Base-by-base conservation (phyloP, 2,888 invertebrate genomes). In the Eretmocerus hayati region DNA sequence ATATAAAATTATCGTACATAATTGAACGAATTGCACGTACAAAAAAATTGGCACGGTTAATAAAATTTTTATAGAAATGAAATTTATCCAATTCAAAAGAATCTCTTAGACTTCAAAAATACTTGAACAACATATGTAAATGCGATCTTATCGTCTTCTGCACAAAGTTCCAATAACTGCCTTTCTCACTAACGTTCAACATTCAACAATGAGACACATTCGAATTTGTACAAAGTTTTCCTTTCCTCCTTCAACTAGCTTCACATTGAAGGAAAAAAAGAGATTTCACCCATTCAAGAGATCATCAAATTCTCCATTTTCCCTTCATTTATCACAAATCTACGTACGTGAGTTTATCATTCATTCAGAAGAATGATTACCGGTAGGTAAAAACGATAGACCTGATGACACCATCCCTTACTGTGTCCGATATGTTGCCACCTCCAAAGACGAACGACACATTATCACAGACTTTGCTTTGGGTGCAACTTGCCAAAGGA, bases 401-500 rank as follows among this genome's bases (percentile, higher is more conserved):
- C 42, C 87, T 76, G 58, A 89, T 85, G 47, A 89, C 77, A 1
- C 88, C 87, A 65, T 88, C 87, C 22, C 87, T 77, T 9, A 84
- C 78, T 0, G 83, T 83, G 64, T 87, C 85, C 37, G 77, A 79
- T 58, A 78, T 79, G 67, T 81, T 80, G 1, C 84, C 85, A 58
- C 84, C 82, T 63, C 84, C 81, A 70, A 88, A 89, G 63, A 80
- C 81, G 72, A 89, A 89, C 65, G 80, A 79, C 15, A 87, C 86
- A 2, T 80, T 81, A 65, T 85, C 84, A 39, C 83, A 82, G 5
- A 78, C 75, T 23, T 83, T 81, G 42, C 81, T 79, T 59, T 79
- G 79, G 0, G 81, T 79, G 65, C 86, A 86, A 5, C 80, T 78
- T 54, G 85, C 87, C 76, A 85, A 81, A 5, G 88, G 87, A 72